Conservation (phyloP, 2,888 invertebrate species). For the Chrysolina americana region DNA sequence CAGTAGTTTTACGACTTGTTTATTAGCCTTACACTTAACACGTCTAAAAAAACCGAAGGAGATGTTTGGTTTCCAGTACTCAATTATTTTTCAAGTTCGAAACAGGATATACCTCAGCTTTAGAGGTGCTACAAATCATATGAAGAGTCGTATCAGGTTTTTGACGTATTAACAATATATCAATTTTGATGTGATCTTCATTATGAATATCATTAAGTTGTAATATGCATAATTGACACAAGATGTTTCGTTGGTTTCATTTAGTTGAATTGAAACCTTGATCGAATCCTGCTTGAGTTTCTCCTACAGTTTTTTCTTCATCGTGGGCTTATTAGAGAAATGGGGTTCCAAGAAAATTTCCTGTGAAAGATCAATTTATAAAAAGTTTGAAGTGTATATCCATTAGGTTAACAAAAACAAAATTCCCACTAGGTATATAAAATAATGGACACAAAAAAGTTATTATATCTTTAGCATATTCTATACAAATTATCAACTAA, state of each 20-base stretch:
- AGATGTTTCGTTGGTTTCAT: background rate
- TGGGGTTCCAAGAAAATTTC: no score
- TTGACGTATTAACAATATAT: background rate
- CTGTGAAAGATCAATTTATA: no score
- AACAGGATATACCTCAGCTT: slow-evolving; percentile 7
- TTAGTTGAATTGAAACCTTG: background rate
- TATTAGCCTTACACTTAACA: slow-evolving; percentile 8
- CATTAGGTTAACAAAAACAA: no score
- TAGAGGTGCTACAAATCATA: background rate
- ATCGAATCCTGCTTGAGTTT: background rate
- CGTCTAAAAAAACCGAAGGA: background rate
- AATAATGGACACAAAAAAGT: no score
- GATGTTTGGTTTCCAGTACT: slow-evolving; percentile 8
- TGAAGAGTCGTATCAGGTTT: background rate
- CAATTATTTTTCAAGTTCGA: background rate
- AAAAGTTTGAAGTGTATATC: no score
- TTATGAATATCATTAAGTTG: background rate
- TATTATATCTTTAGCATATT: no score
- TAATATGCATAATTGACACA: background rate
- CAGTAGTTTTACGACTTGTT: slow-evolving; percentile 22
- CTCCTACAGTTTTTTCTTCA: background rate
- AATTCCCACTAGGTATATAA: no score
- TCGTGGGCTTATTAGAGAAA: no score
- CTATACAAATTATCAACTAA: no score
- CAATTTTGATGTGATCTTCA: background rate